Conservation (phyloP, 1,140 invertebrate species). For the Plectrocnemia conspersa region DNA sequence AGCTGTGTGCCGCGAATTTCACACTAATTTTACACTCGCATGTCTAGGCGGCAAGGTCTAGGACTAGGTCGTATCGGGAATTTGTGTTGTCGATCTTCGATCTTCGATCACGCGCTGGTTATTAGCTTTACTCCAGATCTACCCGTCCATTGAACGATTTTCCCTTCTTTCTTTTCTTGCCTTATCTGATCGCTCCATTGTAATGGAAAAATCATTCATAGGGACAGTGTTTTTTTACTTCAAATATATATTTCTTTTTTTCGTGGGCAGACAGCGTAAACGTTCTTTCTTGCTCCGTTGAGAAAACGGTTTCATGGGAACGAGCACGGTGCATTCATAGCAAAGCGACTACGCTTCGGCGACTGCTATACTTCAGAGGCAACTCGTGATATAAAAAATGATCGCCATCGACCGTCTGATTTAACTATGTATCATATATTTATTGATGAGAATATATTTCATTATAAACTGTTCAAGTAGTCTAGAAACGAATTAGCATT, state of each 20-base stretch:
- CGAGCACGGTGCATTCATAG: constrained; percentile 25
- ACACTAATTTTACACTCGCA: no score
- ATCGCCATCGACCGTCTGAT: neutral
- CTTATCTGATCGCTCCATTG: no score
- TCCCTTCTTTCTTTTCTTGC: neutral
- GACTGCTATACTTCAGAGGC: constrained; percentile 16
- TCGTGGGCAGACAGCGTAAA: constrained; percentile 19
- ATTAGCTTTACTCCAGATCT: no score
- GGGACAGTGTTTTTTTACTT: neutral
- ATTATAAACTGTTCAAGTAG: neutral
- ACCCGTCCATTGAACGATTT: no score
- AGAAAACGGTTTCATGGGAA: constrained; percentile 27
- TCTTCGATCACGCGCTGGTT: no score
- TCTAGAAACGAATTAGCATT: no score
- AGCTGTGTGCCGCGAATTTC: no score
- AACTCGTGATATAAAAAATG: constrained; percentile 14
- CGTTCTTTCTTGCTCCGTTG: constrained; percentile 4
- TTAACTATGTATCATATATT: neutral
- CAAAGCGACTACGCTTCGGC: constrained; percentile 18
- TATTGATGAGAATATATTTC: neutral
- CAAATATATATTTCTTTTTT: no score
- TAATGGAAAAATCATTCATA: constrained; percentile 6
- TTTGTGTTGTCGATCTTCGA: constrained; percentile 9
- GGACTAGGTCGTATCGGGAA: neutral
- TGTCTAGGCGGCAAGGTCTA: no score